Percentiles rank a stretch among this genome's conserved stretches.
Evolutionary conservation across 2,888 invertebrate genomes (phyloP).

Genomic region (Leucophora obtusa): DNA sequence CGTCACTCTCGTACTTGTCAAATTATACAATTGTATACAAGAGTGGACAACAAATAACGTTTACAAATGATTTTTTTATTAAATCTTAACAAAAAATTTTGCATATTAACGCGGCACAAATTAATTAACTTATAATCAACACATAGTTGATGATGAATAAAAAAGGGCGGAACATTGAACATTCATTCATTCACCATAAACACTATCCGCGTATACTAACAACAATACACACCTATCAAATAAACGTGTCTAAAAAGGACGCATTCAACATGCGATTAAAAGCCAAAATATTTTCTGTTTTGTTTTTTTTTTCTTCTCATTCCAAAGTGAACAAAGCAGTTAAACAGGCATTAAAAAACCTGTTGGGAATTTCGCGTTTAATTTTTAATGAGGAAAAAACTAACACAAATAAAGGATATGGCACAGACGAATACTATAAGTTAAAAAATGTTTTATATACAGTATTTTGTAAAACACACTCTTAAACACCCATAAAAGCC

Average conservation of each 20-base stretch:
- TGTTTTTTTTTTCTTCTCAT: no score
- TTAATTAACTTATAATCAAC: slow-evolving; percentile 15
- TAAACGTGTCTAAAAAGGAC: slow-evolving; percentile 1
- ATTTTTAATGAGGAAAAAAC: slow-evolving; percentile 32
- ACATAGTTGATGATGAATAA: neutral
- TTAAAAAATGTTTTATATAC: neutral
- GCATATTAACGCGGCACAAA: neutral
- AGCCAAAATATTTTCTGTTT: neutral
- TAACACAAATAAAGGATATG: slow-evolving; percentile 14
- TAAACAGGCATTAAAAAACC: slow-evolving; percentile 30
- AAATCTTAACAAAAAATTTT: no score
- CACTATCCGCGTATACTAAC: neutral
- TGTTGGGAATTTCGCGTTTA: slow-evolving; percentile 27
- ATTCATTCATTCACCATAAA: neutral
- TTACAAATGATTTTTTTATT: no score
- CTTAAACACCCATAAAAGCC: neutral
- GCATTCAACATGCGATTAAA: neutral
- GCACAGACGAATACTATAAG: neutral
- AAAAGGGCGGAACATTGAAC: neutral
- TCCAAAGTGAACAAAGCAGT: slow-evolving; percentile 23
- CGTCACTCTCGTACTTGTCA: no score
- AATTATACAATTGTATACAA: no score
- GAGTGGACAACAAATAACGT: no score
- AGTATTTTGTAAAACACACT: slow-evolving; percentile 19
- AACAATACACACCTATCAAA: neutral